Evolutionary conservation across 1,140 invertebrate species (phyloP), one percentile per base, ranked within the genome.

Genomic region (Drosophila leontia): DNA sequence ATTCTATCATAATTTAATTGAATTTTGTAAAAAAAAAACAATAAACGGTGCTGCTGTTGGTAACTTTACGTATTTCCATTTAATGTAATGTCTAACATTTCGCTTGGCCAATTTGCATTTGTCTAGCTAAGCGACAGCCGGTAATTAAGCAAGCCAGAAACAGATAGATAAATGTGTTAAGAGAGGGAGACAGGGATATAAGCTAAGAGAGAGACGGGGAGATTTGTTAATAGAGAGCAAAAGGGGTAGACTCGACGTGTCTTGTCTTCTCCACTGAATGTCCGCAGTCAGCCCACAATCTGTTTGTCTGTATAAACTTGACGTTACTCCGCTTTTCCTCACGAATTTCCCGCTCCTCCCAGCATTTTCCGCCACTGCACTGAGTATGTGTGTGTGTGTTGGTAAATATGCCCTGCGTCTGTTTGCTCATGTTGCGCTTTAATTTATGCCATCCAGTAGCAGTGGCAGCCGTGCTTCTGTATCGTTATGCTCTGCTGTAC

Each of bases 401-500:
- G 53, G 67, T 58, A 72, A 72, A 71, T 75, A 76, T 68, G 74
- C 47, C 62, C 75, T 60, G 63, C 42, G 42, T 55, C 56, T 68
- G 61, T 76, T 69, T 80, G 69, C 47, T 74, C 68, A 70, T 78
- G 79, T 75, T 85, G 83, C 51, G 51, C 67, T 77, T 67, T 80
- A 87, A 87, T 83, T 88, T 87, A 84, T 87, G 83, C 84, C 77
- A 80, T 76, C 75, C 64, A 50, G 48, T 59, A 61, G 26, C 80
- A 55, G 44, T 55, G 39, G 19, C 42, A 35, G 39, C 37, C 26
- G 50, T 17, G 53, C 63, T 78, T 59, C 65, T 59, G 32, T 35
- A 34, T 34, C 61, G 53, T 56, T 56, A 39, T 56, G 53, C 29
- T 17, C 29, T 35, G 17, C 61, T 35, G 12, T 67, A 13, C 34